Evolutionary conservation across 30 jellyfish, hydroid and myxozoan species (phyloP), one percentile per base, ranked within the genome.

Genomic region (Aurelia sp.): DNA sequence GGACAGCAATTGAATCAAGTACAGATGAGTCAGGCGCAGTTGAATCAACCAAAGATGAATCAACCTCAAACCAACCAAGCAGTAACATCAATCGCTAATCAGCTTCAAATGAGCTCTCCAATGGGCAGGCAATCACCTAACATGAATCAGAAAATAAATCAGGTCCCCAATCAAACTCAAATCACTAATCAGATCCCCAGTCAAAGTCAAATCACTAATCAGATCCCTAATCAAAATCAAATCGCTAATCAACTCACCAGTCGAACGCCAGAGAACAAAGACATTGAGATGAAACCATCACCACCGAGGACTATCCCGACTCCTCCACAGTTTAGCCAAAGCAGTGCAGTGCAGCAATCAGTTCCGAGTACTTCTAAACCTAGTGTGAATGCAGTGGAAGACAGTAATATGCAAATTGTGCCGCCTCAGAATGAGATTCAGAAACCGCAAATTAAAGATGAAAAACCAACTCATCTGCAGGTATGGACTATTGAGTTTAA

Each of bases 81-180:
- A 47, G 87, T 60, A 8, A 63, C 67, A 44, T 76, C 87, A 35
- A 33, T 76, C 12, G 76, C 77, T 5, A 76, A 38, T 38, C 87
- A 76, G 17, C 67, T 76, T 16, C 87, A 76, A 63, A 20, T 44
- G 35, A 22, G 87, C n/a, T 76, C 87, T 24, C 87, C 87, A 18
- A 76, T 76, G 87, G 87, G 87, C 35, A 41, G 87, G 61, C 87
- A 76, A 20, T 76, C 87, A 16, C 87, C 87, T 13, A 76, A 40
- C 65, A 63, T 48, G 60, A 75, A 17, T 76, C 87, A 27, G 8
- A 30, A 5, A 22, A 40, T 52, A 3, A 76, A 16, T 44, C 87
- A 44, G 55, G 7, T 44, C 55, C 55, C 55, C 13, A 44, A 8
- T 44, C 55, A 44, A 44, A 44, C 1, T 44, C 55, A 44, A 44